Evolutionary conservation across 2,113 vertebrate genomes (phyloP), one percentile per base, ranked within the genome.

Genomic region (Vombatus ursinus): DNA sequence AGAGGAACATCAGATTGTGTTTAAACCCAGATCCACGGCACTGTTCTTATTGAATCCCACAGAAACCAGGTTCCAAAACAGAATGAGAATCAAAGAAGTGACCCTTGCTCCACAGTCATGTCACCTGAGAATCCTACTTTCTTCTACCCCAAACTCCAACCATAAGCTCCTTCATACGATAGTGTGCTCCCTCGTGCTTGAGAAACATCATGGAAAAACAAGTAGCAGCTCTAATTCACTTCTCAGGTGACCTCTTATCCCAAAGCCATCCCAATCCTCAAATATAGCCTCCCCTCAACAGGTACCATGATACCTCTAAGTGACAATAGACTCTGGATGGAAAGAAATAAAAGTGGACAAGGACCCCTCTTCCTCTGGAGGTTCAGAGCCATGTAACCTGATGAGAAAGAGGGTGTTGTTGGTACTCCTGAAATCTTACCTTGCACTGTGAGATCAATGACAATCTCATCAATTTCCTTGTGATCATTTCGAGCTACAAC

Each of bases 401-500:
- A 44, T 90, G 31, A 31, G 47, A 53, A 44, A 8, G 1, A n/a
- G 25, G 37, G 10, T 0, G 5, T 22, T 91, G 0, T 50, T 26
- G 11, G 11, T 7, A 48, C n/a, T 24, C 47, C 19, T 0, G 8
- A 0, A 23, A 25, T 8, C 12, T 16, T 96, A 99, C 99, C 99
- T 99, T 99, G 99, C 24, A 99, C 99, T 22, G 99, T 99, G 28
- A 99, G 99, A 96, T 99, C 99, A 97, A 99, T 99, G n/a, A 99
- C 99, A 47, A 99, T 99, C 98, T 99, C 99, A 26, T 99, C 99
- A 91, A 99, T 99, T 97, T 99, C 99, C 95, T 99, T 99, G 37
- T 98, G 98, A 97, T 99, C 99, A 0, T 99, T 98, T 68, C 99
- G 99, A 5, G 99, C 99, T 0, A 99, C 99, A 96, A 99, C 99